Conservation (phyloP, 2,797 vertebrate species). For the Pangasius larnaudii region DNA sequence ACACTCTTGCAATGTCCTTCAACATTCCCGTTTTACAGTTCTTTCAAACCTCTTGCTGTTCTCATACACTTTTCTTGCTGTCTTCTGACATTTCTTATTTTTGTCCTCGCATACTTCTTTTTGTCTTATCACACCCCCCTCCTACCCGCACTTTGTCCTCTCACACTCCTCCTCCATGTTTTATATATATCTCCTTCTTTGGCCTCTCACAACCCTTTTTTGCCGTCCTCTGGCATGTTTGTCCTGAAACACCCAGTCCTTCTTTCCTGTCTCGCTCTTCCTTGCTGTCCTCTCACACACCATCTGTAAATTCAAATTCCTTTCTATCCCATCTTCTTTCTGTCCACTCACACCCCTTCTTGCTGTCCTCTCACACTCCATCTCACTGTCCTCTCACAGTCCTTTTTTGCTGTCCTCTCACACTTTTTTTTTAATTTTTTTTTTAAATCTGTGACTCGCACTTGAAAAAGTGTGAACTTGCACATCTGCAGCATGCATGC, state of each 20-base stretch:
- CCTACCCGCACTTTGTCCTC: neutral
- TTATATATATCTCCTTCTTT: neutral
- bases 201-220: neutral
- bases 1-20: neutral
- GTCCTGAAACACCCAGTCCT: neutral
- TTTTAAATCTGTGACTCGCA: neutral
- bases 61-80: neutral
- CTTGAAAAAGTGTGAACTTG: neutral
- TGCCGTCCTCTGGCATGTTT: neutral
- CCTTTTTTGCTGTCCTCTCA: neutral
- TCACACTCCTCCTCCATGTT: neutral
- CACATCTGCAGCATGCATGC: constrained; percentile 21
- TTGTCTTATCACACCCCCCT: neutral
- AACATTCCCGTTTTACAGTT: neutral
- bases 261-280: neutral
- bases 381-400: neutral
- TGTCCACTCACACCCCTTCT: neutral
- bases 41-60: neutral
- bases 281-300: neutral
- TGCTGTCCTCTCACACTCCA: neutral
- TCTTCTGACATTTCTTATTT: neutral
- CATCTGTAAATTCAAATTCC: neutral
- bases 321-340: neutral
- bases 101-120: neutral
- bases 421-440: neutral